phyloP scores from a whole-genome alignment of 2,113 vertebrate genomes.

The Cynoglossus semilaevis region DNA sequence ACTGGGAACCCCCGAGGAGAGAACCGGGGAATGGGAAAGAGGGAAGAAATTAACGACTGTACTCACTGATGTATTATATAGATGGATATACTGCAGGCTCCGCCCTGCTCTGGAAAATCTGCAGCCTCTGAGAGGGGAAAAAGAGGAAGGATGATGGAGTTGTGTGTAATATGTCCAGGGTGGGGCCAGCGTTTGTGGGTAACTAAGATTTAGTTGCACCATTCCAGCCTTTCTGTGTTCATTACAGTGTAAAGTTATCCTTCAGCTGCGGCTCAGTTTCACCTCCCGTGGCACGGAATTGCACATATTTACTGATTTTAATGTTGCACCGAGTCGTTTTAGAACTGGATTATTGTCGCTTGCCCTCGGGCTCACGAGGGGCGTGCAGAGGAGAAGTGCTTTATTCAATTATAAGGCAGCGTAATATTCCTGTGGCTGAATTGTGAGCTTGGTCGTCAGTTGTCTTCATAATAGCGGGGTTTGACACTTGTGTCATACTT shows the following conservation, averaged over 20 bases:
- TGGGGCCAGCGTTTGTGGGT: constrained; percentile 16
- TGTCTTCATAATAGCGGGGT: constrained; percentile 40
- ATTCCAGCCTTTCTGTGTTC: constrained; percentile 5
- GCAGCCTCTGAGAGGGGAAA: constrained; percentile 12
- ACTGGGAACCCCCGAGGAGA: constrained; percentile 50
- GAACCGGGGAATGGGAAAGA: constrained; percentile 17
- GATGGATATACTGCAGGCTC: constrained; percentile 26
- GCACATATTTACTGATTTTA: constrained; percentile 40
- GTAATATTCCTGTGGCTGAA: constrained; percentile 39
- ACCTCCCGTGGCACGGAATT: constrained; percentile 11
- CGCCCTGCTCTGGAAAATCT: constrained; percentile 37
- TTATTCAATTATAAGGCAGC: constrained; percentile 49
- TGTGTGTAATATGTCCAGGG: constrained; percentile 22
- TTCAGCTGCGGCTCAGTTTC: constrained; percentile 6
- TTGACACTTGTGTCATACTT: constrained; percentile 41
- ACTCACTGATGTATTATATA: constrained; percentile 47
- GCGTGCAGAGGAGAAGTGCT: constrained; percentile 38
- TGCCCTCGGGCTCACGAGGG: constrained; percentile 41
- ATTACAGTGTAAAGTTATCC: constrained; percentile 24
- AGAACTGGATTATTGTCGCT: constrained; percentile 16
- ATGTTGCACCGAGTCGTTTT: constrained; percentile 30
- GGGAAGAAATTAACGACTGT: constrained; percentile 43
- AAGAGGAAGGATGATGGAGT: not conserved
- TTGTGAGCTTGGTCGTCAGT: constrained; percentile 42
- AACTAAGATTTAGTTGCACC: constrained; percentile 24